Percentiles rank a stretch among this genome's conserved stretches.
These are phyloP conservation scores for Syncerus caffer DNA, from an alignment of 2,797 vertebrate species.

Conservation along the genomic window DNA sequence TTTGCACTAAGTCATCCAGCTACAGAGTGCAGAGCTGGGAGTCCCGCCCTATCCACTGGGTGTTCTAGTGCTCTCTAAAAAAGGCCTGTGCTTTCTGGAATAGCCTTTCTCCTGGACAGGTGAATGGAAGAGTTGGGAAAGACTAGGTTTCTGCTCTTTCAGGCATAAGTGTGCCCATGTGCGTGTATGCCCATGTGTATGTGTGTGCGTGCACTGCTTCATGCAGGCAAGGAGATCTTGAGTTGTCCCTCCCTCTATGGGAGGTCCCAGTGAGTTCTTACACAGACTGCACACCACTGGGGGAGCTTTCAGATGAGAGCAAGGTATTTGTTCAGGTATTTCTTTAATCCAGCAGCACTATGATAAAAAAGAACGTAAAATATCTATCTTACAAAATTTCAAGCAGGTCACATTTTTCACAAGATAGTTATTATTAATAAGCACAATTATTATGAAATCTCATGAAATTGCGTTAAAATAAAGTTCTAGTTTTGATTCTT, in stretches of 20 bases:
- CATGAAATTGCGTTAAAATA: neutral
- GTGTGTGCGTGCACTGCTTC: neutral
- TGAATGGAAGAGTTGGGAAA: neutral
- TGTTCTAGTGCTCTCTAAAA: neutral
- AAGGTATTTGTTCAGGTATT: neutral
- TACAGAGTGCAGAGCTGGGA: neutral
- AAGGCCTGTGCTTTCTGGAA: neutral
- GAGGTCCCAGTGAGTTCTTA: neutral
- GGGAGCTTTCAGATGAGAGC: neutral
- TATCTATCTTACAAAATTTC: neutral
- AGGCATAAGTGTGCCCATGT: neutral
- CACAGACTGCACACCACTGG: rapidly evolving
- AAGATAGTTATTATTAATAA: neutral
- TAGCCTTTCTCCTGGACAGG: neutral
- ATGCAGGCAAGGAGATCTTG: rapidly evolving
- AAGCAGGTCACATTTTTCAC: neutral
- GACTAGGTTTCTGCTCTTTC: neutral
- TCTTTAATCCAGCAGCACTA: neutral
- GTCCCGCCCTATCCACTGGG: neutral
- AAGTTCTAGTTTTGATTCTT: neutral
- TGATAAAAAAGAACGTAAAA: neutral
- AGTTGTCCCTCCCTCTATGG: too few relatives aligned
- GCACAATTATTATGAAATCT: neutral
- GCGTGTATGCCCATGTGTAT: neutral
- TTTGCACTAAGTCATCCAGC: neutral